Percentiles rank a stretch among this genome's conserved stretches.
Evolutionary conservation across 2,888 invertebrate genomes (phyloP).

Genomic region (Synergus gifuensis): DNA sequence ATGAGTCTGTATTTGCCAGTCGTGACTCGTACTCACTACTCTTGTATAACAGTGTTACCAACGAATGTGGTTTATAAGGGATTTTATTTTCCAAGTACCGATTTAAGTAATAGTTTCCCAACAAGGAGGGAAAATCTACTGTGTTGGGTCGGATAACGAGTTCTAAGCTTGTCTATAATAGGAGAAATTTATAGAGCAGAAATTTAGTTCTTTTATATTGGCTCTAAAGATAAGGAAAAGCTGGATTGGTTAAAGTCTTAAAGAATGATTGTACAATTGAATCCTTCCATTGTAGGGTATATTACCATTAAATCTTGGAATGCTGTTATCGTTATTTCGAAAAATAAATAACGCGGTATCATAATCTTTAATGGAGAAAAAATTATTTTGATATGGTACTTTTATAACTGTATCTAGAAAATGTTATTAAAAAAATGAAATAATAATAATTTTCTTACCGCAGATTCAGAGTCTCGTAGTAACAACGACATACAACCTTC

Average conservation of each 20-base stretch:
- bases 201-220: not conserved
- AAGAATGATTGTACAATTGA: not conserved
- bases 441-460: not conserved
- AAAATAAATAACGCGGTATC: no score
- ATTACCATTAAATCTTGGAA: not conserved
- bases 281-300: not conserved
- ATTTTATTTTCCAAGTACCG: conserved; percentile 39
- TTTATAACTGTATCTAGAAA: not conserved
- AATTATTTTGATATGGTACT: no score
- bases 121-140: conserved; percentile 27
- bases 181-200: not conserved
- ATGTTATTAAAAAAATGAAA: not conserved
- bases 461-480: conserved; percentile 48
- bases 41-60: conserved; percentile 5
- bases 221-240: not conserved
- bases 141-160: conserved; percentile 30
- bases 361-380: no score
- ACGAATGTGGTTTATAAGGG: conserved; percentile 27
- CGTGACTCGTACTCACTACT: conserved; percentile 18
- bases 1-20: conserved; percentile 24
- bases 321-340: not conserved
- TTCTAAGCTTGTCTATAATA: conserved; percentile 31
- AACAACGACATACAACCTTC: conserved; percentile 47
- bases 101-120: conserved; percentile 39
- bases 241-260: not conserved